A percentile compares a stretch with the other conserved stretches of the same genome.
These are phyloP conservation scores for Tridacna gigas DNA, from an alignment of 2,888 invertebrate genomes.

Conservation along the genomic window DNA sequence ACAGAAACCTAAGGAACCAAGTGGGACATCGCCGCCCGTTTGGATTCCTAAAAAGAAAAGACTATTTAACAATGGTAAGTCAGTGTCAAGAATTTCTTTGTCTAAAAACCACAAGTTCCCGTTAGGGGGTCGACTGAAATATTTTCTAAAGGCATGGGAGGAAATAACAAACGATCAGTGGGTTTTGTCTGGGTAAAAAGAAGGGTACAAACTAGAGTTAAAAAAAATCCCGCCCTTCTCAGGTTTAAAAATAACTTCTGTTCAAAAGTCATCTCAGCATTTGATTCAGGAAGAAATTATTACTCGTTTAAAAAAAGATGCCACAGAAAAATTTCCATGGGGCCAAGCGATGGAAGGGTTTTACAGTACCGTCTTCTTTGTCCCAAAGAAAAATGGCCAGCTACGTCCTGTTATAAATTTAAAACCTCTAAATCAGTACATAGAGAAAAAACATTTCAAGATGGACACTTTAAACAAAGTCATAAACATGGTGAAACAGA, in stretches of 20 bases:
- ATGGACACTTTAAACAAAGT: too few relatives aligned
- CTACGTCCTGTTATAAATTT: constrained; percentile 15
- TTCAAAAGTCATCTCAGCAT: not conserved
- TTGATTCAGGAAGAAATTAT: constrained; percentile 4
- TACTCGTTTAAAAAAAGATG: constrained; percentile 16
- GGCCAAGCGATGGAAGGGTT: constrained; percentile 15
- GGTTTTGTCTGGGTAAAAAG: too few relatives aligned
- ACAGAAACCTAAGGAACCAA: not conserved
- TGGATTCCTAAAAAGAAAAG: not conserved
- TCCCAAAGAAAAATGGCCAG: constrained; percentile 6
- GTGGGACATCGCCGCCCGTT: not conserved
- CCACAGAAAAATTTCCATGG: constrained; percentile 17
- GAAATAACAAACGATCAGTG: too few relatives aligned
- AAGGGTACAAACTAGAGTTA: constrained; percentile 34
- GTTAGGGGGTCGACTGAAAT: too few relatives aligned
- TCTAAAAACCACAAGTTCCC: too few relatives aligned
- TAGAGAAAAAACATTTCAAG: too few relatives aligned
- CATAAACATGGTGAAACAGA: too few relatives aligned
- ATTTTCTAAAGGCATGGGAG: too few relatives aligned
- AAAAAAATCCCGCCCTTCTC: constrained; percentile 11
- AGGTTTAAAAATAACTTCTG: constrained; percentile 22
- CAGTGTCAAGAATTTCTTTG: not conserved
- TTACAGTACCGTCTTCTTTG: constrained; percentile 28
- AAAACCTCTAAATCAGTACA: constrained; percentile 10
- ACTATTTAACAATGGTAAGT: not conserved